Conservation (phyloP, 2,797 vertebrate species). For the Coregonus suidteri region DNA sequence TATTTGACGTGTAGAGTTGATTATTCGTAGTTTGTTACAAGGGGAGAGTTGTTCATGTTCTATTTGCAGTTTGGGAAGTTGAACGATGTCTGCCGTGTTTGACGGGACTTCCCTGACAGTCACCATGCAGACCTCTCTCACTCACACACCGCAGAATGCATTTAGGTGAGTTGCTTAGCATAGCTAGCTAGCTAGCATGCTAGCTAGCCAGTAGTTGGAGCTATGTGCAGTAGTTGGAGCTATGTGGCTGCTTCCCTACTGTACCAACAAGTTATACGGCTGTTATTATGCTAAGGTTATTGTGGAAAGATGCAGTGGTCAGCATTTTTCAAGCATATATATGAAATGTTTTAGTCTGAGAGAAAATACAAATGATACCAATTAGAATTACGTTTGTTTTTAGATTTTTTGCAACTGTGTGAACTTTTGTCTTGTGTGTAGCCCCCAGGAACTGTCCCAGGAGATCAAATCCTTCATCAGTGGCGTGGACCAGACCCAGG, state of each 20-base stretch:
- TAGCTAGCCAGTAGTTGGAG: not conserved
- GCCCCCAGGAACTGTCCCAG: constrained; percentile 87
- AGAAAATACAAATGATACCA: not conserved
- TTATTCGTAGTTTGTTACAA: not conserved
- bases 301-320: not conserved
- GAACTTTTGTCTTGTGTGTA: constrained; percentile 45
- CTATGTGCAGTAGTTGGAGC: not conserved
- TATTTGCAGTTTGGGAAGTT: constrained; percentile 47
- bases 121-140: constrained; percentile 77
- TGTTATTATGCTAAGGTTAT: not conserved
- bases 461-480: constrained; percentile 95
- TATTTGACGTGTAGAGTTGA: not conserved
- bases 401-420: not conserved
- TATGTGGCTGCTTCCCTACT: not conserved
- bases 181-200: not conserved
- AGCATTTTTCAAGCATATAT: not conserved
- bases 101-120: constrained; percentile 72
- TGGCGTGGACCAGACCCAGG: constrained; percentile 82
- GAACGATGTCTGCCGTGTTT: constrained; percentile 76
- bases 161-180: constrained; percentile 69
- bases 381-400: not conserved
- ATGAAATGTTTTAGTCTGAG: not conserved
- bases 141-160: constrained; percentile 61
- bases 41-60: constrained; percentile 53
- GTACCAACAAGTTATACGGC: not conserved